phyloP scores from a whole-genome alignment of 2,888 invertebrate species.

The Amaurobius ferox region DNA sequence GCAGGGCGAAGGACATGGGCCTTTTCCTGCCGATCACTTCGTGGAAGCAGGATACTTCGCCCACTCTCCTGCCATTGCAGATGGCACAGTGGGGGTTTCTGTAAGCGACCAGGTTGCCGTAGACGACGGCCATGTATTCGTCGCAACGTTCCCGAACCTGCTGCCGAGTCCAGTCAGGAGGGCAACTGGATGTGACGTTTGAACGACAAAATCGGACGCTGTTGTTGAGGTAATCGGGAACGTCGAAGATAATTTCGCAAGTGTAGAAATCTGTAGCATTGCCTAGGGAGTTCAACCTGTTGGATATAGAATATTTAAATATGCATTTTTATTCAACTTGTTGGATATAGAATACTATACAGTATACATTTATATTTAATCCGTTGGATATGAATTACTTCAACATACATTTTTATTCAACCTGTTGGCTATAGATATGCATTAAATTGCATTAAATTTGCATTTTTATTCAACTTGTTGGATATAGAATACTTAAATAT shows the following conservation, averaged over 20 bases:
- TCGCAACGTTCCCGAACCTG: conserved; percentile 75
- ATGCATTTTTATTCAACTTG: too few relatives aligned
- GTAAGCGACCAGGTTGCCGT: conserved; percentile 76
- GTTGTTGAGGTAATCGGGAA: background rate
- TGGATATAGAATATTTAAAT: too few relatives aligned
- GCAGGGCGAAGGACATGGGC: conserved; percentile 36
- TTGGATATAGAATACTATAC: too few relatives aligned
- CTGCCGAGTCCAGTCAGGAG: background rate
- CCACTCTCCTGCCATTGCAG: conserved; percentile 78
- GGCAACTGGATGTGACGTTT: background rate
- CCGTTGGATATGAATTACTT: too few relatives aligned
- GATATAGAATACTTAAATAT: too few relatives aligned
- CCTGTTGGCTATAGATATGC: too few relatives aligned
- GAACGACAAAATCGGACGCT: conserved; percentile 28
- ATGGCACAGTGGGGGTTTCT: conserved; percentile 79
- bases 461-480: too few relatives aligned
- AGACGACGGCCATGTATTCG: conserved; percentile 79
- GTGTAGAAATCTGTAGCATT: background rate
- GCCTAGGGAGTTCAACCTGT: background rate
- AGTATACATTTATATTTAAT: too few relatives aligned
- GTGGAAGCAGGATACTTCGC: conserved; percentile 62
- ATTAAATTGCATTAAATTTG: too few relatives aligned
- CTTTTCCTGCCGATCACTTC: background rate
- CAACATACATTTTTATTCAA: too few relatives aligned
- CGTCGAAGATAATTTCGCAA: conserved; percentile 32